phyloP scores from a whole-genome alignment of 2,797 vertebrate species.

The Clarias pachynema region DNA sequence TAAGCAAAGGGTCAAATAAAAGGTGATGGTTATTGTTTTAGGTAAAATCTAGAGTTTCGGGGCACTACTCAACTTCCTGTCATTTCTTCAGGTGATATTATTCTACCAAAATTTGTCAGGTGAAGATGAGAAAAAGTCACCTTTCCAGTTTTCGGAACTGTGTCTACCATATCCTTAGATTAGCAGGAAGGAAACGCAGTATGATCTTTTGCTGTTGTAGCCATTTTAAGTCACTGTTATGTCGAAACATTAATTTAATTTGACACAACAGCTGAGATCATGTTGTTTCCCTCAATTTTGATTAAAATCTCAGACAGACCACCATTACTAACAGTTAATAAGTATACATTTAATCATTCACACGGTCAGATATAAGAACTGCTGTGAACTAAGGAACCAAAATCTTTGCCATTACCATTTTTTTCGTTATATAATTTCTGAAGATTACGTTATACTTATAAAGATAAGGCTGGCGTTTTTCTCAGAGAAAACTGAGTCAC shows the following conservation, averaged over 20 bases:
- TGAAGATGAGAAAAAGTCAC: constrained; percentile 1
- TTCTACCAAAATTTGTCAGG: not conserved
- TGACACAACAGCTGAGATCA: not conserved
- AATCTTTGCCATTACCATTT: constrained; percentile 29
- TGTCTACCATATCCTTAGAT: not conserved
- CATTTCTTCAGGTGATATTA: not conserved
- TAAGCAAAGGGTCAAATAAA: not conserved
- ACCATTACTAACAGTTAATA: constrained; percentile 28
- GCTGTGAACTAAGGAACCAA: constrained; percentile 40
- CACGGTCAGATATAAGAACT: constrained; percentile 39
- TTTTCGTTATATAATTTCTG: constrained; percentile 52
- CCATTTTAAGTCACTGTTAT: not conserved
- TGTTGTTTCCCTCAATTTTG: constrained; percentile 18
- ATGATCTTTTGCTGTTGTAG: not conserved
- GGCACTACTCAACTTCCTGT: not conserved
- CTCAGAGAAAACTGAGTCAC: constrained; percentile 46
- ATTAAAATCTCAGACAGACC: constrained; percentile 16
- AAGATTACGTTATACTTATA: constrained; percentile 41
- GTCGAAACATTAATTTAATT: not conserved
- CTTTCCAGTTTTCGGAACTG: not conserved
- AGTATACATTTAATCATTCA: constrained; percentile 41
- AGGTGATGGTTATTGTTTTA: not conserved
- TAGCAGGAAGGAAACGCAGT: not conserved
- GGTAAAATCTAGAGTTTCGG: not conserved
- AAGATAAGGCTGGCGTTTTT: constrained; percentile 34